Conservation (phyloP, 2,888 invertebrate genomes). For the Lamellibrachia columna region DNA sequence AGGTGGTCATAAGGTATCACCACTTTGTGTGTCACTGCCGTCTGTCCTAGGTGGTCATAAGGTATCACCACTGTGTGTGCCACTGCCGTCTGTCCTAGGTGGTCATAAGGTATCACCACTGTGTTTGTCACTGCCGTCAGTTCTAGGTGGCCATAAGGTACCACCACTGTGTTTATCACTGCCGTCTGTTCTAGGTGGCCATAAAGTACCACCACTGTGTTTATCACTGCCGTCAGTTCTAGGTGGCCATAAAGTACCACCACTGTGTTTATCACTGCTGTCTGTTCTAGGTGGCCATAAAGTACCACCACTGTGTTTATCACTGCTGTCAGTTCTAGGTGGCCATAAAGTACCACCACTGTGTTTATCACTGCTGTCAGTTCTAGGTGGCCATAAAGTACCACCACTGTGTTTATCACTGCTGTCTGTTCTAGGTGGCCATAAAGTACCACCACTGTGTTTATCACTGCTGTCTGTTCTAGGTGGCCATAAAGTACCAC, state of each 20-base stretch:
- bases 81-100: background rate
- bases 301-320: background rate
- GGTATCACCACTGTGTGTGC: too few relatives aligned
- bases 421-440: background rate
- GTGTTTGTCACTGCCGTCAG: background rate
- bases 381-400: background rate
- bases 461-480: background rate
- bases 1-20: too few relatives aligned
- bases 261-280: background rate
- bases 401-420: background rate
- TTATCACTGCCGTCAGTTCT: background rate
- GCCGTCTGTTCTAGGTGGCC: background rate
- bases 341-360: constrained; percentile 50
- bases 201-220: background rate
- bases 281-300: background rate
- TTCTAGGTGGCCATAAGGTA: background rate
- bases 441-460: background rate
- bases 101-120: background rate
- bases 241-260: background rate
- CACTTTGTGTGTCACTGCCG: background rate
- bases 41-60: background rate
- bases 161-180: background rate
- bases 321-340: constrained; percentile 43
- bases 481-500: background rate
- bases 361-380: constrained; percentile 47